Base-by-base conservation (phyloP, 2,113 vertebrate genomes). In the Macrotis lagotis region DNA sequence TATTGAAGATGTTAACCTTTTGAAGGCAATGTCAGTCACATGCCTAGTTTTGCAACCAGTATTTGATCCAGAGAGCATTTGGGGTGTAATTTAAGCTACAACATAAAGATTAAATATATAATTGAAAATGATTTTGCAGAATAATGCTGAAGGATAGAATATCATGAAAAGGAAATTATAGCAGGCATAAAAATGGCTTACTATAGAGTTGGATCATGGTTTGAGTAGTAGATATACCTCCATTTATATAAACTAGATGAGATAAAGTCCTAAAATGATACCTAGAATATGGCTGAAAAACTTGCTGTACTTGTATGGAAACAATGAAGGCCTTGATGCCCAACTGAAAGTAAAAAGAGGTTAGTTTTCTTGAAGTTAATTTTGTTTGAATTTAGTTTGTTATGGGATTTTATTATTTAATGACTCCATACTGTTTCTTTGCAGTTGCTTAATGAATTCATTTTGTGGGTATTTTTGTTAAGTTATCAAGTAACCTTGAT, bases 111-210 rank as follows among this genome's bases (percentile, higher is more conserved):
- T 98, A 97, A 96, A 96, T 97, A 94, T 90, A 91, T 97, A 97
- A 97, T 97, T 98, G 95, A 66, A 97, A 96, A 93, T 96, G 95
- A 97, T 97, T 97, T 97, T 96, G 48, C 95, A 95, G 96, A 97
- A 93, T 95, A 95, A 95, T 96, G 91, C 51, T 91, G 88, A 97
- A 96, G 92, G 59, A 92, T 93, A 50, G 88, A 91, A 0, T 96
- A 95, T 94, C 51, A 92, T 95, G 92, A 94, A 94, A 90, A 97
- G 97, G 96, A 98, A 98, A 97, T 98, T 92, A 94, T 90, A 94
- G 93, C 92, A 95, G 96, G 94, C 95, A 74, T 96, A 90, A 90
- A 97, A 97, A 96, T 97, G 95, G 96, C 96, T 97, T 97, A 97
- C 94, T 95, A 95, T 97, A 94, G 48, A 96, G 93, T 97, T 94